Evolutionary conservation across 2,888 invertebrate species (phyloP), one percentile per base, ranked within the genome.

Genomic region (Adela reaumurella): DNA sequence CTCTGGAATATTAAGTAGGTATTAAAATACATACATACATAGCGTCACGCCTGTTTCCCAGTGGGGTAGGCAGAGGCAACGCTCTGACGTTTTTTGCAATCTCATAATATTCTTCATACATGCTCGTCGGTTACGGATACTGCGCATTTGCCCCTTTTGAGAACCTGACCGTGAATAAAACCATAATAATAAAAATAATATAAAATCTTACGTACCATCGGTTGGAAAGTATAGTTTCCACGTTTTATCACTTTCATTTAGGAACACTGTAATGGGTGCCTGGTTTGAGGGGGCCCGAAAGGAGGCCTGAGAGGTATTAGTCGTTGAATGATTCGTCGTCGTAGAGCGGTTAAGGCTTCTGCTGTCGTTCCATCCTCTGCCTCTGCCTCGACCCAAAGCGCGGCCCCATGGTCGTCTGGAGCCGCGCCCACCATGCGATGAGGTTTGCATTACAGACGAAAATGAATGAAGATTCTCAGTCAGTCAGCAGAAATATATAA

Each of bases 191-290:
- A 19, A 14, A 3, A 17, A 46, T 46, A 45, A 35, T 14, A 47
- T 18, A 41, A 19, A 28, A 29, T 50, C 48, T 44, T 57, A 60
- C 49, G 57, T 66, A 84, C 88, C 84, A 78, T 88, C 85, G 49
- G 83, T 77, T 35, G 87, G 83, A 65, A 93, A 90, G 70, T 94
- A 94, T 8, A 90, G 68, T 54, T 85, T 85, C 90, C 93, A 93
- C 17, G 87, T 85, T 55, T 83, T 78, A 64, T 87, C 89, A 4
- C 78, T 76, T 51, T 59, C 63, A 49, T 58, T 59, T 46, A 74
- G 53, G 29, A 68, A 59, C 10, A 76, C 55, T 28, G 70, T 61
- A 50, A 74, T 63, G 1, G 76, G 73, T 43, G 65, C 52, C 52
- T 74, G 76, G 55, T 74, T 74, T 2, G 70, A 68, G 20, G 74